phyloP scores from a whole-genome alignment of 2,888 invertebrate species.

The Luperina testacea region DNA sequence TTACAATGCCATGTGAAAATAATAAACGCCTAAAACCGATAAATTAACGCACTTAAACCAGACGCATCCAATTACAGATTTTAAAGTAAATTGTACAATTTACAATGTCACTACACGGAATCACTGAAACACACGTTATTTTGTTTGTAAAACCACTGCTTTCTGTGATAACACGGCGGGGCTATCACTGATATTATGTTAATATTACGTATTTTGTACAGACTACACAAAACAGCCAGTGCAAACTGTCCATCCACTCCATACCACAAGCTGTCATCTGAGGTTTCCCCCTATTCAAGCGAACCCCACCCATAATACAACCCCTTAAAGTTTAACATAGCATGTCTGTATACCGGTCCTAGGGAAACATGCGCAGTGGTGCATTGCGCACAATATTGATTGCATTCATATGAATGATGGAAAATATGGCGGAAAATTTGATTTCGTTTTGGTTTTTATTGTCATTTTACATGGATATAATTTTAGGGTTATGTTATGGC shows the following conservation, averaged over 20 bases:
- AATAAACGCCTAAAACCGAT: slow-evolving; percentile 21
- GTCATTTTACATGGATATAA: slow-evolving; percentile 31
- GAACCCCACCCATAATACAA: slow-evolving; percentile 35
- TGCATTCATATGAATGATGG: slow-evolving; percentile 83
- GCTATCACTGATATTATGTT: slow-evolving; percentile 54
- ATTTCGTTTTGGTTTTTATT: slow-evolving; percentile 68
- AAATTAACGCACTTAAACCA: slow-evolving; percentile 49
- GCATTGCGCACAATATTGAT: slow-evolving; percentile 89
- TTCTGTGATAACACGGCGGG: slow-evolving; percentile 55
- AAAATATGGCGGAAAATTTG: slow-evolving; percentile 86
- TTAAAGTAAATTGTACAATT: slow-evolving; percentile 38
- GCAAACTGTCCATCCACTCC: slow-evolving; percentile 80
- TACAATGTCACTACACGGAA: slow-evolving; percentile 40
- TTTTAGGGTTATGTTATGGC: not conserved
- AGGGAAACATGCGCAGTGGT: slow-evolving; percentile 87
- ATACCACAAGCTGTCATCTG: slow-evolving; percentile 83
- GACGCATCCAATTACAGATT: slow-evolving; percentile 35
- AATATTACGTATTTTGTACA: slow-evolving; percentile 63
- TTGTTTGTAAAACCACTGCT: slow-evolving; percentile 28
- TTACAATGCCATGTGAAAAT: slow-evolving; percentile 8
- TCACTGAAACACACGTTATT: slow-evolving; percentile 57
- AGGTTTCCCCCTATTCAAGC: slow-evolving; percentile 56
- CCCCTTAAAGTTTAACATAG: slow-evolving; percentile 64
- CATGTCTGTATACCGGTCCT: slow-evolving; percentile 54
- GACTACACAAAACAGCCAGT: slow-evolving; percentile 62